Conservation (phyloP, 2,113 vertebrate genomes). For the Cricetomys ansorgei region DNA sequence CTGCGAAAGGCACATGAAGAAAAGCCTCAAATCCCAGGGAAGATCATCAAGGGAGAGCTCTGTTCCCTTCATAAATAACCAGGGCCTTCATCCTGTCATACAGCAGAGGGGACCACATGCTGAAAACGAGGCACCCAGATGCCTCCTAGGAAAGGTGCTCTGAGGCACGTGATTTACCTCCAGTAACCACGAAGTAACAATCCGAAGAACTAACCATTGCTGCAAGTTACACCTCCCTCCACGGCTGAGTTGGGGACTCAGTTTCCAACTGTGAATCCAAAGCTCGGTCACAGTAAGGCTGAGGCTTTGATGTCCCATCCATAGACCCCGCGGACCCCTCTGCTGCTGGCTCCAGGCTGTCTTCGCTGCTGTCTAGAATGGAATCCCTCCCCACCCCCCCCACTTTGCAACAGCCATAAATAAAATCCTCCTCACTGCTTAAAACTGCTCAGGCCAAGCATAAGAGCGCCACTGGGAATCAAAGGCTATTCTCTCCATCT, state of each 20-base stretch:
- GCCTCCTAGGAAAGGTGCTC: neutral
- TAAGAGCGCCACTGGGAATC: neutral
- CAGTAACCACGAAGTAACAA: neutral
- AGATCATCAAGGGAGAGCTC: rapidly evolving
- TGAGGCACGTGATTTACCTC: neutral
- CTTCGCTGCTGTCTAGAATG: neutral
- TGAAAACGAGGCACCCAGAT: neutral
- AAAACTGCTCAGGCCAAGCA: neutral
- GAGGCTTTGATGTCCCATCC: neutral
- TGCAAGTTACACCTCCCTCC: neutral
- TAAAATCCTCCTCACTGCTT: neutral
- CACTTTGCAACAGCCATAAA: neutral
- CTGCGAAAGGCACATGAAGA: neutral
- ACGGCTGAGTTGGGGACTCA: neutral
- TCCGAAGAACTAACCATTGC: neutral
- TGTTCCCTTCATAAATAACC: rapidly evolving
- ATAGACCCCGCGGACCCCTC: neutral
- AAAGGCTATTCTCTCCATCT: rapidly evolving
- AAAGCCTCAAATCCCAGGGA: no score
- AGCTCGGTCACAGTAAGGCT: neutral
- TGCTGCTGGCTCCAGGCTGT: neutral
- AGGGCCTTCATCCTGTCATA: neutral
- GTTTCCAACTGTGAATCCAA: neutral
- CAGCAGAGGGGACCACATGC: neutral
- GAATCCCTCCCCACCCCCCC: no score